These are phyloP conservation scores for Siniperca obscura DNA, from an alignment of 2,797 vertebrate genomes.

Conservation along the genomic window DNA sequence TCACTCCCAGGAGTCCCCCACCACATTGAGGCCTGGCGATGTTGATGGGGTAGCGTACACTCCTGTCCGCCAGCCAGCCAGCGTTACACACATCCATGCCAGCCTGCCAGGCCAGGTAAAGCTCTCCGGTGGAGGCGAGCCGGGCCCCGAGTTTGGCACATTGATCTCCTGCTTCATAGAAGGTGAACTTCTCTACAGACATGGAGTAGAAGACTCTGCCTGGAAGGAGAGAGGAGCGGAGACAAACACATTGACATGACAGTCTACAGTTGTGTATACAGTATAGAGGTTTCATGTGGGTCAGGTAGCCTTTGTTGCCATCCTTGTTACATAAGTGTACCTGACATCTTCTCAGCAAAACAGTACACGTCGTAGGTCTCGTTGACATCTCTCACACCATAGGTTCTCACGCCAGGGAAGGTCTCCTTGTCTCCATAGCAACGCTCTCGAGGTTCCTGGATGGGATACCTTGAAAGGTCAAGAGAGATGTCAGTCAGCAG, in stretches of 20 bases:
- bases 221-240: conserved; percentile 69
- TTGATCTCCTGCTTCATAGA: conserved; percentile 91
- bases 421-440: conserved; percentile 96
- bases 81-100: conserved; percentile 97
- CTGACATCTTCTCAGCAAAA: conserved; percentile 95
- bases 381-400: conserved; percentile 92
- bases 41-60: conserved; percentile 96
- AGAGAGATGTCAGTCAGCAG: conserved; percentile 11
- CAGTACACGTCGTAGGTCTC: conserved; percentile 99
- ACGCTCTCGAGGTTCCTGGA: conserved; percentile 92
- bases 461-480: conserved; percentile 90
- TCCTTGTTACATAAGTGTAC: conserved; percentile 76
- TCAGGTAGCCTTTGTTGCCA: not conserved
- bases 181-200: conserved; percentile 91
- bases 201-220: conserved; percentile 95
- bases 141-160: conserved; percentile 90
- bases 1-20: conserved; percentile 93
- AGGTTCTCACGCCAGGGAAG: conserved; percentile 97
- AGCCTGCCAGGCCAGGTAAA: conserved; percentile 94
- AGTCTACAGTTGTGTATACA: not conserved
- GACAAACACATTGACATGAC: conserved; percentile 5
- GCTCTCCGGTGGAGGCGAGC: conserved; percentile 93
- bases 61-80: conserved; percentile 94
- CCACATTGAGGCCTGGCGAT: conserved; percentile 93
- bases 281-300: not conserved